phyloP scores from a whole-genome alignment of 2,797 vertebrate species.

The Enteromius treurensis region DNA sequence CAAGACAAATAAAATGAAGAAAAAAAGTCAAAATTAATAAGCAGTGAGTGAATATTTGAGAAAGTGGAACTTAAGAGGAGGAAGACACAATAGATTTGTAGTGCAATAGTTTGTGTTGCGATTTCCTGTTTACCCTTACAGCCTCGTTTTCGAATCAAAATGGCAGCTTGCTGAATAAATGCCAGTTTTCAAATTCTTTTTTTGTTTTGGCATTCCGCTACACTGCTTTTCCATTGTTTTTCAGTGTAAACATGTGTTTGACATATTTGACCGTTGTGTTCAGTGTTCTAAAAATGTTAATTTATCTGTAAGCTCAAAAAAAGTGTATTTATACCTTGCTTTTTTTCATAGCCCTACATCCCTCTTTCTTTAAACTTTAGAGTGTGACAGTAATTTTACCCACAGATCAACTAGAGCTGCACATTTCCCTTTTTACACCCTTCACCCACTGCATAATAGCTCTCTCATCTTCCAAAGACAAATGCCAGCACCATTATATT shows the following conservation, averaged over 20 bases:
- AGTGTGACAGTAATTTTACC: not conserved
- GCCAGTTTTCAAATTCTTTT: not conserved
- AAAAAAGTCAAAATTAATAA: no score
- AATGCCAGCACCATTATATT: conserved; percentile 15
- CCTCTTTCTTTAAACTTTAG: not conserved
- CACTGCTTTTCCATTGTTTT: not conserved
- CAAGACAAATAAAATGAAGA: no score
- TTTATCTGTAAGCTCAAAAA: not conserved
- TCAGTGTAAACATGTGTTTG: not conserved
- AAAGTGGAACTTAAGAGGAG: no score
- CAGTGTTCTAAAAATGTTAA: not conserved
- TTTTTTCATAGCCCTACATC: not conserved
- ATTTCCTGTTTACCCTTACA: no score
- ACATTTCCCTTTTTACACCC: conserved; percentile 16
- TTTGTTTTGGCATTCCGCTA: not conserved
- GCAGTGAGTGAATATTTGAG: no score
- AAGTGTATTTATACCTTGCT: not conserved
- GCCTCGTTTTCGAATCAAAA: no score
- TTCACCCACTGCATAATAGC: conserved; percentile 14
- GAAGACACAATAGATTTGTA: no score
- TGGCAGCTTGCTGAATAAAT: not conserved
- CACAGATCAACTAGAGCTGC: not conserved
- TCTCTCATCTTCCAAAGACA: not conserved
- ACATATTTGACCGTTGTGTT: not conserved
- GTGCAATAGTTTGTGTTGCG: no score